Evolutionary conservation across 2,888 invertebrate genomes (phyloP), one percentile per base, ranked within the genome.

Genomic region (Bombylius discolor): DNA sequence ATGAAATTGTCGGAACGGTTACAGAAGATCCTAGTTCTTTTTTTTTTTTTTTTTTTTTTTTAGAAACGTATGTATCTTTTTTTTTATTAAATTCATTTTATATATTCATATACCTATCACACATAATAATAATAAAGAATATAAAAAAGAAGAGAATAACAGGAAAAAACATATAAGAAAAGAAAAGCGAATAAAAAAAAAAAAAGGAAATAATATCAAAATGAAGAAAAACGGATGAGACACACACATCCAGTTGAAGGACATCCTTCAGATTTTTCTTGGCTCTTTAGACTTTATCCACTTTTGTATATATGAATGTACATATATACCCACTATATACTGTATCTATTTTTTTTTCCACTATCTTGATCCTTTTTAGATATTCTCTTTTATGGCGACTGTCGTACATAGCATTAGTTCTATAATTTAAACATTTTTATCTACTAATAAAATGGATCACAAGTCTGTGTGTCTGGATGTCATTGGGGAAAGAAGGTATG

Each of bases 341-440:
- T 36, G 36, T 36, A 36, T 9, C 3, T 36, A 36, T 36, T 36
- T 36, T 36, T 36, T 36, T 1, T 36, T 36, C 9, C 36, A 36
- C 49, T 48, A 54, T 49, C 48, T 51, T 46, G 48, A 51, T 52
- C 52, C 52, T 42, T 42, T 12, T 56, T 44, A 56, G 46, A 34
- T 49, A 55, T 49, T 52, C 52, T 36, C 52, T 52, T 56, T 52
- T 52, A 56, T 36, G 45, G 48, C 51, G 39, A 48, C 52, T 44
- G 53, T 53, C 51, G 53, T 46, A 51, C 51, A 45, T 44, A 51
- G 47, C 47, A 50, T 57, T 53, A 44, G 51, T 42, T 49, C 14
- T 49, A 49, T 49, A 53, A 53, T 53, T 53, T 49, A 53, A 53
- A 49, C 33, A 49, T 44, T 53, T 53, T 53, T 53, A 48, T 53